Base-by-base conservation (phyloP, 2,113 vertebrate species). In the Etheostoma spectabile region DNA sequence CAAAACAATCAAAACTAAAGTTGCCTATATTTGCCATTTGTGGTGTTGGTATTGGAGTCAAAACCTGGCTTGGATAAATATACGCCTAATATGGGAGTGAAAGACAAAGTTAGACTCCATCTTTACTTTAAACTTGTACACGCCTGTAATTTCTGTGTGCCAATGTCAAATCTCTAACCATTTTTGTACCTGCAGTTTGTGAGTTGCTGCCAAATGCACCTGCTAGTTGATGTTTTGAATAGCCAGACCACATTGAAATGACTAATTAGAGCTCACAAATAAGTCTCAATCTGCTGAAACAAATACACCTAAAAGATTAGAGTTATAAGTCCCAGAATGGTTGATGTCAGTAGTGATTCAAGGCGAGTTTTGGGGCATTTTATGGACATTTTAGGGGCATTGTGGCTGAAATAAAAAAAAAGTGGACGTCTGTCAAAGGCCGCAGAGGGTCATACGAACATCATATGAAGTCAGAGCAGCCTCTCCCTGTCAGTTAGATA, bases 401-500 rank as follows among this genome's bases (percentile, higher is more conserved):
- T 38, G 35, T 15, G 13, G 42, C 15, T 45, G 18, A 48, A 46
- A 21, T 55, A 10, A 49, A 27, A 27, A 27, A 30, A 14, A 48
- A 64, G 35, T 22, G 19, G 7, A 18, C 46, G 48, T 74, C 6
- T 38, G 59, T 82, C 46, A 14, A 42, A 8, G 30, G 45, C 38
- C 45, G 66, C 49, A 42, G 10, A 42, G 46, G 64, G 55, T 66
- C 77, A 64, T 66, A 4, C 55, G 67, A 19, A 56, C 45, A 65
- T 19, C 46, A 63, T 49, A 61, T 65, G 16, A 72, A 66, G 71
- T 16, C 5, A 45, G 80, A 83, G 56, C 60, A 60, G 86, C 27
- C 57, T 87, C 74, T 79, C 59, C 72, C 72, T 65, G 68, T 45
- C 66, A 46, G 59, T 46, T 27, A 59, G 78, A 78, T 73, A 74